Evolutionary conservation across 92 coral and sea anemone species (phyloP).

Genomic region (Montipora capitata): DNA sequence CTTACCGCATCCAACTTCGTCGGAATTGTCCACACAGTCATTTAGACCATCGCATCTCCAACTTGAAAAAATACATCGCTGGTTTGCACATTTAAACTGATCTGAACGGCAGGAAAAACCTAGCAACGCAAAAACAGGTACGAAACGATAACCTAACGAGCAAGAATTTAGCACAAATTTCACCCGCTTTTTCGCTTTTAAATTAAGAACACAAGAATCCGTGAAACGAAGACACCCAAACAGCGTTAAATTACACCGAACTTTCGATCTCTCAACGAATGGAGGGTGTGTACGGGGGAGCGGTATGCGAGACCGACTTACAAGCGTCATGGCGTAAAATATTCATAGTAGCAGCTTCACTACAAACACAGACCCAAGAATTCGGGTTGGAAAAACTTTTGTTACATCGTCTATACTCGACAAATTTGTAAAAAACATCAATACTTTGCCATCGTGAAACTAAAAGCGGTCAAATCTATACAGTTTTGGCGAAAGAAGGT

Average conservation of each 20-base stretch:
- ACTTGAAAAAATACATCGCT: constrained; percentile 64
- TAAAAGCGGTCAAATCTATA: background rate
- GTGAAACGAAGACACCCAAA: background rate
- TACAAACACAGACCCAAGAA: constrained; percentile 17
- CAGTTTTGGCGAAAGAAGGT: background rate
- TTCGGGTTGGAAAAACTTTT: background rate
- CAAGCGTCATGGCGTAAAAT: constrained; percentile 9
- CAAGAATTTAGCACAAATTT: constrained; percentile 10
- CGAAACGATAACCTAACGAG: background rate
- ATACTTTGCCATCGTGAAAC: background rate
- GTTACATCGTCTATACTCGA: no score
- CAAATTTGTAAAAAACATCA: background rate
- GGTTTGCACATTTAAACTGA: constrained; percentile 83
- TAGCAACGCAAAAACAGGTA: constrained; percentile 54
- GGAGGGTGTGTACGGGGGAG: constrained; percentile 62
- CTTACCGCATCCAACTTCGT: constrained; percentile 92
- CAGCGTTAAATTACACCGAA: constrained; percentile 23
- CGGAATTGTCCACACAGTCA: constrained; percentile 93
- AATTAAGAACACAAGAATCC: no score
- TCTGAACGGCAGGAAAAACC: constrained; percentile 70
- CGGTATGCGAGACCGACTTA: background rate
- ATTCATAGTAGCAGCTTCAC: constrained; percentile 27
- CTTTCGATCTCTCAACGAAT: background rate
- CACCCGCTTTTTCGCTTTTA: background rate
- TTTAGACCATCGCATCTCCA: constrained; percentile 88